phyloP scores from a whole-genome alignment of 1,140 invertebrate genomes.

The Drosophila baimaii region DNA sequence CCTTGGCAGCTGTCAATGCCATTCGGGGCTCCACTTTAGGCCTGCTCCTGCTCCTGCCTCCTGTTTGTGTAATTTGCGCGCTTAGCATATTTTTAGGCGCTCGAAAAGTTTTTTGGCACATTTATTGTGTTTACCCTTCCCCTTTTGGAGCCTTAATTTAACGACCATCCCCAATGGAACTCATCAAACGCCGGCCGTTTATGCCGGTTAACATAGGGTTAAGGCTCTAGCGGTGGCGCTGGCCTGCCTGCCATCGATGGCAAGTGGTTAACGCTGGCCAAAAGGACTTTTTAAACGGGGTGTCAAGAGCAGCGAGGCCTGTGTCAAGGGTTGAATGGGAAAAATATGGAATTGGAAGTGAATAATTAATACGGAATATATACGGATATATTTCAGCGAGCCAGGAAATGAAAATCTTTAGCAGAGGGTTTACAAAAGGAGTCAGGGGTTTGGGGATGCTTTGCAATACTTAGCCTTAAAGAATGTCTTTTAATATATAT shows the following conservation, averaged over 20 bases:
- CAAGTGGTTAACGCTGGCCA: background rate
- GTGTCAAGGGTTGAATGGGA: background rate
- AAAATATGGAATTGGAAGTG: background rate
- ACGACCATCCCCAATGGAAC: conserved; percentile 49
- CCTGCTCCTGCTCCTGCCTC: background rate
- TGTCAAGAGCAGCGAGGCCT: conserved; percentile 3
- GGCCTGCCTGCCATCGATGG: conserved; percentile 5
- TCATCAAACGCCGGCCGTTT: conserved; percentile 58
- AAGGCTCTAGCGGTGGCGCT: conserved; percentile 7
- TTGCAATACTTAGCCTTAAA: background rate
- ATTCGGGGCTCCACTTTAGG: conserved; percentile 30
- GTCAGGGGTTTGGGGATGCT: background rate
- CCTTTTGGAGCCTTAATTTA: conserved; percentile 12
- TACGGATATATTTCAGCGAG: background rate
- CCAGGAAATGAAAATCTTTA: background rate
- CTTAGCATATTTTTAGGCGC: conserved; percentile 69
- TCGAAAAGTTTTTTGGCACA: conserved; percentile 38
- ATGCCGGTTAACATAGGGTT: conserved; percentile 47
- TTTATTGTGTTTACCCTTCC: conserved; percentile 50
- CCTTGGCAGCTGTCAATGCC: conserved; percentile 74
- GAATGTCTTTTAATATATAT: background rate
- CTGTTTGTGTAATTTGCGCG: conserved; percentile 58
- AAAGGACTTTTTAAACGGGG: conserved; percentile 1
- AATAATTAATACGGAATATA: conserved; percentile 19
- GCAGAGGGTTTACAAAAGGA: background rate